These are phyloP conservation scores for Dicranocentrus wangi DNA, from an alignment of 2,888 invertebrate genomes.

Conservation along the genomic window DNA sequence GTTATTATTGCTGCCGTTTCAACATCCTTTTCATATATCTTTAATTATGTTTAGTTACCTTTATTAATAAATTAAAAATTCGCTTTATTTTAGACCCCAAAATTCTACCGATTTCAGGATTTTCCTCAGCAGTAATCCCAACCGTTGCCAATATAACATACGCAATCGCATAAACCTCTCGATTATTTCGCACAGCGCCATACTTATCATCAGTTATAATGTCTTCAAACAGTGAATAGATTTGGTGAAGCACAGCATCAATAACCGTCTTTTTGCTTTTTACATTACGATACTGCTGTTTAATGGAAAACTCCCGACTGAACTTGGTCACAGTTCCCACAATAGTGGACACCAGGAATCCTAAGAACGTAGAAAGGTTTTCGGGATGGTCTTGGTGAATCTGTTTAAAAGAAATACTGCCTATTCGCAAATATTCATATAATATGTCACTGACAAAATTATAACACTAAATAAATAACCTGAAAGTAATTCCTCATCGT, in stretches of 20 bases:
- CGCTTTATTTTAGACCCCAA: conserved; percentile 56
- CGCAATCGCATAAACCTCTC: conserved; percentile 69
- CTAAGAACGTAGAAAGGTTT: conserved; percentile 66
- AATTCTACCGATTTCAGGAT: conserved; percentile 56
- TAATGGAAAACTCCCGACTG: conserved; percentile 55
- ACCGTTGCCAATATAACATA: conserved; percentile 68
- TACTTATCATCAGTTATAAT: conserved; percentile 25
- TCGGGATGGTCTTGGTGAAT: conserved; percentile 65
- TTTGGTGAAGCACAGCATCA: conserved; percentile 51
- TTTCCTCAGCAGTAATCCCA: conserved; percentile 65
- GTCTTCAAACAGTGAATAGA: conserved; percentile 50
- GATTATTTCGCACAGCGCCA: conserved; percentile 50
- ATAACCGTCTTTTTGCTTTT: conserved; percentile 57
- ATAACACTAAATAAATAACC: conserved; percentile 77
- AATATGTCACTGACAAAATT: no score
- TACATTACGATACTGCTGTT: conserved; percentile 26
- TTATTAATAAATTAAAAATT: conserved; percentile 53
- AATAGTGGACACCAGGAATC: conserved; percentile 71
- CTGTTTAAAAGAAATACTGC: conserved; percentile 56
- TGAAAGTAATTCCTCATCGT: conserved; percentile 58
- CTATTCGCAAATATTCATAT: no score
- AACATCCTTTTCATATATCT: neutral
- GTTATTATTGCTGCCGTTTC: neutral
- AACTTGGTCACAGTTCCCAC: conserved; percentile 70
- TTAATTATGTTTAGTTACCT: conserved; percentile 25